These are phyloP conservation scores for Timandra comae DNA, from an alignment of 2,888 invertebrate species.

Conservation along the genomic window DNA sequence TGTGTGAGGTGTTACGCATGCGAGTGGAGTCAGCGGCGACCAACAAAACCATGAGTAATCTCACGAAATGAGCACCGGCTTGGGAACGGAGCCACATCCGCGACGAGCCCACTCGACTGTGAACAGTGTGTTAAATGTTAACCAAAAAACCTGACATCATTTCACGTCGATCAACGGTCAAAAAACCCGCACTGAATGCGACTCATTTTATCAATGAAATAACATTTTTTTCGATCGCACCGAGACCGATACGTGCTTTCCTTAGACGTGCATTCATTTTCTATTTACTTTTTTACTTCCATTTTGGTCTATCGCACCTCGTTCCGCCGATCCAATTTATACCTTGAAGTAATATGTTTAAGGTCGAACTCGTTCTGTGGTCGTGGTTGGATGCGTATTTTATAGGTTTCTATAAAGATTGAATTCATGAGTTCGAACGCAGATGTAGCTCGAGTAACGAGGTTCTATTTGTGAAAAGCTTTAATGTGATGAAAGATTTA, in stretches of 20 bases:
- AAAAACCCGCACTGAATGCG: constrained; percentile 59
- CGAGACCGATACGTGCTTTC: constrained; percentile 75
- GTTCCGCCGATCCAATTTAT: no score
- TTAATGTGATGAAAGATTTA: constrained; percentile 11
- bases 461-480: constrained; percentile 44
- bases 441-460: constrained; percentile 60
- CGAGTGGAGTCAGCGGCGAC: no score
- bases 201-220: constrained; percentile 77
- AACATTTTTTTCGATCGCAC: constrained; percentile 65
- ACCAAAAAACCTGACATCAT: constrained; percentile 60
- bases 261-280: constrained; percentile 74
- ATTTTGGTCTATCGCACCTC: constrained; percentile 37
- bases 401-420: constrained; percentile 46
- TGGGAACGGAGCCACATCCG: no score
- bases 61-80: no score
- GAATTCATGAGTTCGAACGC: constrained; percentile 33
- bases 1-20: no score
- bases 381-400: constrained; percentile 19
- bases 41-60: no score
- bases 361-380: constrained; percentile 21
- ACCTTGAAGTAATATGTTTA: no score
- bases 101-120: constrained; percentile 55
- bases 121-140: constrained; percentile 65
- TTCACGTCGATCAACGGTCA: constrained; percentile 67
- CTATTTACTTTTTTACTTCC: constrained; percentile 40